Conservation (phyloP, 37 sponge, comb jelly and placozoan species). For the Hexactinellida sp. region DNA sequence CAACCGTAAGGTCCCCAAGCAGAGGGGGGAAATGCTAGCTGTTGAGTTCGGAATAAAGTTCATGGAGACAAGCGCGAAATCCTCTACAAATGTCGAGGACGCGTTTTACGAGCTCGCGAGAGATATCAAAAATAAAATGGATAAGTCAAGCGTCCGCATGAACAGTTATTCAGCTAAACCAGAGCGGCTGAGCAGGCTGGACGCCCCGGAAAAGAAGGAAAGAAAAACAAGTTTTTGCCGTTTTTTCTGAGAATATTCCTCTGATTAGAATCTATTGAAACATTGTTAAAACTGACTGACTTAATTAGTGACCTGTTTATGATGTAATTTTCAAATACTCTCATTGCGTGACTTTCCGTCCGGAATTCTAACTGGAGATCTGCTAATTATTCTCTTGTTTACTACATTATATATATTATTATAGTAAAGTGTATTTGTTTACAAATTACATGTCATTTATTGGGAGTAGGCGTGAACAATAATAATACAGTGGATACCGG, state of each 20-base stretch:
- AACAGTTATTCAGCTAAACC: not conserved
- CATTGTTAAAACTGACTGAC: not conserved
- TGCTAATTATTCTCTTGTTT: not conserved
- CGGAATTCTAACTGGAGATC: not conserved
- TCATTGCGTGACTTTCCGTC: slow-evolving; percentile 1
- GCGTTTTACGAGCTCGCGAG: slow-evolving; percentile 80
- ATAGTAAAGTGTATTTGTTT: not conserved
- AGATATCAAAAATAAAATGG: slow-evolving; percentile 98
- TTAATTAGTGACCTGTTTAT: not conserved
- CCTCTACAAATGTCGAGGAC: slow-evolving; percentile 84
- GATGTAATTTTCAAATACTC: slow-evolving; percentile 17
- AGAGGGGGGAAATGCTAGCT: slow-evolving; percentile 86
- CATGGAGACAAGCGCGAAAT: slow-evolving; percentile 93
- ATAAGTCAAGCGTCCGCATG: slow-evolving; percentile 46
- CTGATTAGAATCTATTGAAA: not conserved
- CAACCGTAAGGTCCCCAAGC: slow-evolving; percentile 66
- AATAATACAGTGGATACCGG: too few species aligned
- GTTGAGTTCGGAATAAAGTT: slow-evolving; percentile 90
- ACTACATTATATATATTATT: not conserved
- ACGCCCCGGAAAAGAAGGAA: not conserved
- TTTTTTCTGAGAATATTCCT: not conserved
- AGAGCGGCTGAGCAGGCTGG: not conserved
- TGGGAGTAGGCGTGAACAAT: too few species aligned
- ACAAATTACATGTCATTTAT: too few species aligned
- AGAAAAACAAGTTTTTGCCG: not conserved